Conservation (phyloP, 2,797 vertebrate species). For the Pangasius djambal region DNA sequence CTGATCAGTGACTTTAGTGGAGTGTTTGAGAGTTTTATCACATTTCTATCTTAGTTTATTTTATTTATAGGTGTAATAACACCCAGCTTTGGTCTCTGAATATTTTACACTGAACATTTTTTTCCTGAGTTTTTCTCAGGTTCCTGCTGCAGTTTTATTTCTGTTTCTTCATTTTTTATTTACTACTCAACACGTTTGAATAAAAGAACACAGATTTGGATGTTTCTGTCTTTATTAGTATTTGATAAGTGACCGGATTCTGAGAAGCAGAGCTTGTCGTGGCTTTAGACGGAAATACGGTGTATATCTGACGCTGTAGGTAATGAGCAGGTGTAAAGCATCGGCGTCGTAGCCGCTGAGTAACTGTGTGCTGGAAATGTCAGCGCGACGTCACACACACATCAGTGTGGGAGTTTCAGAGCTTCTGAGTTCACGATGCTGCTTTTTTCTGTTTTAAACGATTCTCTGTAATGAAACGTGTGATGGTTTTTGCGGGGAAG, state of each 20-base stretch:
- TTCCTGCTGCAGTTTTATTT: neutral
- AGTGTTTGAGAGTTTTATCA: neutral
- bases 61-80: neutral
- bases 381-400: neutral
- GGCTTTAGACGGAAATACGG: no score
- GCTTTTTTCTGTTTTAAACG: neutral
- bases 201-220: neutral
- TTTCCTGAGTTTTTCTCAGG: neutral
- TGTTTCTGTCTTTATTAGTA: neutral
- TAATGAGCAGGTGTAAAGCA: neutral
- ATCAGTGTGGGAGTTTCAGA: neutral
- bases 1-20: neutral
- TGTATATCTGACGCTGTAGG: neutral
- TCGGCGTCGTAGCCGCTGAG: neutral
- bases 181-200: neutral
- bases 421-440: neutral
- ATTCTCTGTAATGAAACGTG: neutral
- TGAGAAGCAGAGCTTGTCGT: no score
- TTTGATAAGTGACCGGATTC: neutral
- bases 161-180: neutral
- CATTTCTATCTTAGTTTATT: neutral
- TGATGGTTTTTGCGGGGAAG: neutral
- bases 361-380: neutral
- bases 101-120: no score
- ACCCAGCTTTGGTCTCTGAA: neutral